Base-by-base conservation (phyloP, 2,113 vertebrate genomes). In the Camelus dromedarius region DNA sequence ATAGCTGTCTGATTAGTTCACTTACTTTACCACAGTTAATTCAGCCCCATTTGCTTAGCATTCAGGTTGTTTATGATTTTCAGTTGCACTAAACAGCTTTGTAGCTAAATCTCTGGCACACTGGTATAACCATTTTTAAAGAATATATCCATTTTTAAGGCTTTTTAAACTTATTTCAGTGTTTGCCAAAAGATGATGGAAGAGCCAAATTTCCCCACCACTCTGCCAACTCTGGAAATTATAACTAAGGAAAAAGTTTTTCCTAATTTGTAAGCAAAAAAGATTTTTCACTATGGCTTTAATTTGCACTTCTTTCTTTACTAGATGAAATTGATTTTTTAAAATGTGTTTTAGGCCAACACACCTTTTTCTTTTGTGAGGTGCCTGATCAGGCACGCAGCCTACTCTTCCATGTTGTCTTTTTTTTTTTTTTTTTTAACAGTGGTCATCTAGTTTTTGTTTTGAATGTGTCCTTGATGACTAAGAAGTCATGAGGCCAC, bases 301-400 rank as follows among this genome's bases (percentile, higher is more conserved):
- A 76, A 93, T 67, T 96, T 60, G 12, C 3, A 58, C n/a, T 86
- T 46, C 30, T 90, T 86, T 84, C 56, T 67, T 87, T 94, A 28
- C 32, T 52, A 81, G 22, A 32, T 24, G n/a, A 91, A 91, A 60
- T 2, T 54, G 32, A 81, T 50, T 86, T 89, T 50, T 22, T 0
- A 1, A 52, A 86, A 60, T 76, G n/a, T 22, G 16, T 26, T 69
- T 69, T 54, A 46, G 32, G 22, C 24, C n/a, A 85, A 48, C 8
- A 66, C 11, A 85, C 5, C 4, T 88, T 96, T 91, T 76, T 76
- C 52, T 46, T 73, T 79, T 46, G 42, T 81, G 46, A 80, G 64
- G 22, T 22, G 30, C 32, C 46, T 92, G 48, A 32, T 22, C 35
- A 38, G 48, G 35, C 24, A 73, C 13, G 28, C 48, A 32, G 22